These are phyloP conservation scores for Physeter macrocephalus DNA, from an alignment of 2,113 vertebrate species.

Conservation along the genomic window DNA sequence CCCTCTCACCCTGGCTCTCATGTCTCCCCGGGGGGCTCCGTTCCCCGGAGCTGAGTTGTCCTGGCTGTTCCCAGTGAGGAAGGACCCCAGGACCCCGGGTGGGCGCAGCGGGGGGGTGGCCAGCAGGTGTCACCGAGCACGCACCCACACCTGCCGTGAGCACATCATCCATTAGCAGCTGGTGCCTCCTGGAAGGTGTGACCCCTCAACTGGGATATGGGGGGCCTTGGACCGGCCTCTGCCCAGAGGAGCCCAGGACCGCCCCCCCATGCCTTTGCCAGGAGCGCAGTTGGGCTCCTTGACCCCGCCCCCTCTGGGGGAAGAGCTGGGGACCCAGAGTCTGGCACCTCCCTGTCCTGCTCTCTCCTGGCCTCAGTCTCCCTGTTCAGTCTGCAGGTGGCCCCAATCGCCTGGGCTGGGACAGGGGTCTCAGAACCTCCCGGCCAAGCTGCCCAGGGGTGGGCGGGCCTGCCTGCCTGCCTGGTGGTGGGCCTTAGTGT, in stretches of 20 bases:
- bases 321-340: not conserved
- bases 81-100: not conserved
- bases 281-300: not conserved
- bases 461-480: not conserved
- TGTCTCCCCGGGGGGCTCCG: not conserved
- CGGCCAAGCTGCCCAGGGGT: not conserved
- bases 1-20: rapidly evolving
- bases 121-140: not conserved
- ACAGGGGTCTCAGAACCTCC: not conserved
- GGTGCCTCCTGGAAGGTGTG: not conserved
- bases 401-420: not conserved
- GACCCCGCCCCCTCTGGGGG: not conserved
- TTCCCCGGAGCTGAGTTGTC: not conserved
- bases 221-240: not conserved
- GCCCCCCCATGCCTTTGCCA: rapidly evolving
- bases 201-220: not conserved
- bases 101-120: rapidly evolving
- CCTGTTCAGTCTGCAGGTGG: rapidly evolving
- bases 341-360: rapidly evolving
- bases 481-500: not conserved
- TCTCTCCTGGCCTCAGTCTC: not conserved
- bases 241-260: not conserved
- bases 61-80: not conserved
- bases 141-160: rapidly evolving
- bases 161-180: not conserved